These are phyloP conservation scores for Hozukius guyotensis DNA, from an alignment of 2,797 vertebrate genomes.

Conservation along the genomic window DNA sequence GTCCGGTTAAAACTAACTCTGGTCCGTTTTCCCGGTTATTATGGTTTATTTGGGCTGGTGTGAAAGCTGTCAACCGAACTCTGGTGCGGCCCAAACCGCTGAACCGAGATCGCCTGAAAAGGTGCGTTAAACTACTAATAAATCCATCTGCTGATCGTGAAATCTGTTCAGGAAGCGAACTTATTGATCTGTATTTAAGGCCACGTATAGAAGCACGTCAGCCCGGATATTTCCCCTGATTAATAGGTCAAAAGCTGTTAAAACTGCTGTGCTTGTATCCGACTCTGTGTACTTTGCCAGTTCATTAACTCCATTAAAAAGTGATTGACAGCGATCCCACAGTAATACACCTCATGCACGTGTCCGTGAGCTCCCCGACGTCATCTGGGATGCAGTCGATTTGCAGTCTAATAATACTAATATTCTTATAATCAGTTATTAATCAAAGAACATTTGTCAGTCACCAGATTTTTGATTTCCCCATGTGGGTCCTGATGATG, in stretches of 20 bases:
- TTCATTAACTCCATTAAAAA: background rate
- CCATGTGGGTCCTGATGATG: background rate
- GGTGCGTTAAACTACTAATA: background rate
- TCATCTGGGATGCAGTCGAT: too few species aligned
- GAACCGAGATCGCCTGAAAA: too few species aligned
- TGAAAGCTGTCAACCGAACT: too few species aligned
- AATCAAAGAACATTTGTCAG: background rate
- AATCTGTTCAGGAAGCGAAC: background rate
- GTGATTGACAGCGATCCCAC: background rate
- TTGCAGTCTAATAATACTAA: too few species aligned
- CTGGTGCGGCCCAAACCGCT: too few species aligned
- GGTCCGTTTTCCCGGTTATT: too few species aligned
- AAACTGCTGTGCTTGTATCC: background rate
- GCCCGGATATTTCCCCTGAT: background rate
- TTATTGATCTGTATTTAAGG: background rate
- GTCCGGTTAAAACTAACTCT: background rate
- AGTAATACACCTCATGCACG: background rate
- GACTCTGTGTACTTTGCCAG: background rate
- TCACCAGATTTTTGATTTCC: background rate
- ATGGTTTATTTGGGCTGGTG: too few species aligned
- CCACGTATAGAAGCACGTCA: background rate
- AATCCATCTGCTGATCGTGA: background rate
- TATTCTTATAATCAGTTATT: background rate
- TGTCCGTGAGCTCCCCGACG: too few species aligned
- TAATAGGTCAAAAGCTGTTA: background rate